phyloP scores from a whole-genome alignment of 2,888 invertebrate species.

The Tuta absoluta region DNA sequence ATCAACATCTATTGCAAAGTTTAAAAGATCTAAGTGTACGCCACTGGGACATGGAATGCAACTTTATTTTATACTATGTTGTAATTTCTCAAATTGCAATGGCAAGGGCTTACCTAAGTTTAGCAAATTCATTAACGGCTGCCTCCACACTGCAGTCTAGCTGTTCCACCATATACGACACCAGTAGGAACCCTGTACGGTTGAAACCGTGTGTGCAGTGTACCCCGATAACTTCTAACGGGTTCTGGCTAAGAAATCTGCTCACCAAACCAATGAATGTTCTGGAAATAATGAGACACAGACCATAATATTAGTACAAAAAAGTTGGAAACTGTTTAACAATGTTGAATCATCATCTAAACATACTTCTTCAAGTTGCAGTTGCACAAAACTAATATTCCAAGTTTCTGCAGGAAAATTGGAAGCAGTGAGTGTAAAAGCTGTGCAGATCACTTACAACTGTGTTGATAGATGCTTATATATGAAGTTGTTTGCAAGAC shows the following conservation, averaged over 20 bases:
- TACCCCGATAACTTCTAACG: conserved; percentile 89
- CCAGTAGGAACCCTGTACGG: conserved; percentile 96
- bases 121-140: conserved; percentile 89
- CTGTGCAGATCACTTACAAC: too few relatives aligned
- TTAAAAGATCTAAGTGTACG: too few relatives aligned
- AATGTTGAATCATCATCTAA: too few relatives aligned
- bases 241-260: conserved; percentile 89
- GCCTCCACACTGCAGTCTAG: conserved; percentile 92
- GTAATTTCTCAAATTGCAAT: neutral
- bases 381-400: too few relatives aligned
- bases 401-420: too few relatives aligned
- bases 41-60: too few relatives aligned
- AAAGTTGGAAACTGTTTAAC: neutral
- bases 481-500: too few relatives aligned
- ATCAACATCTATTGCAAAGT: too few relatives aligned
- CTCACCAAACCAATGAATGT: conserved; percentile 91
- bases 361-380: too few relatives aligned
- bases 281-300: conserved; percentile 47
- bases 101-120: conserved; percentile 74
- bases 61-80: too few relatives aligned
- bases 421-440: too few relatives aligned
- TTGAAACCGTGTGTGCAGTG: conserved; percentile 99
- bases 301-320: neutral
- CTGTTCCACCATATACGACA: conserved; percentile 93
- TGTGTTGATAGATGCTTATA: too few relatives aligned